phyloP scores from a whole-genome alignment of 2,113 vertebrate species.

The Cynopterus brachyotis region DNA sequence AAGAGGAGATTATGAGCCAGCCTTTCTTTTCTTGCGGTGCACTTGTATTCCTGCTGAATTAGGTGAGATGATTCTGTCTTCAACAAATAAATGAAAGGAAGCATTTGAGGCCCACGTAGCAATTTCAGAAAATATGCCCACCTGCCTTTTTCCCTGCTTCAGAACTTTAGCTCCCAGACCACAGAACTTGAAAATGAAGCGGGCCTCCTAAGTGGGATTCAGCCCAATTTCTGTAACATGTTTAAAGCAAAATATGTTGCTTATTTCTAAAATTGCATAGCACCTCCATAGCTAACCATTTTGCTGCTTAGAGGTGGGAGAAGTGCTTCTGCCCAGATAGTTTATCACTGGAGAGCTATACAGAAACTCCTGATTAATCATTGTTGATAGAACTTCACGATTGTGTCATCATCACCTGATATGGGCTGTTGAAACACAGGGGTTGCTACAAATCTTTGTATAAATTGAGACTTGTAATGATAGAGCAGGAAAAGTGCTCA shows the following conservation, averaged over 20 bases:
- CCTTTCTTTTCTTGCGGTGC: not conserved
- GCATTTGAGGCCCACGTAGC: not conserved
- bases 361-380: slow-evolving; percentile 31
- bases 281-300: not conserved
- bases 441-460: slow-evolving; percentile 10
- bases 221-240: not conserved
- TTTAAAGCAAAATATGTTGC: slow-evolving; percentile 1
- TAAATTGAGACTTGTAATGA: slow-evolving; percentile 7
- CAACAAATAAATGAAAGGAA: not conserved
- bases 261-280: slow-evolving; percentile 13
- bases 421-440: not conserved
- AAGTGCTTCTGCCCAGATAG: not conserved
- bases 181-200: slow-evolving; percentile 5
- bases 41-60: slow-evolving; percentile 45
- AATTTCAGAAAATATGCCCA: not conserved
- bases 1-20: not conserved
- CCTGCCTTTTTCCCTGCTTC: not conserved
- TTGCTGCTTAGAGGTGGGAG: not conserved
- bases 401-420: slow-evolving; percentile 5
- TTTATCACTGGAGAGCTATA: slow-evolving; percentile 9
- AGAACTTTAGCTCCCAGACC: slow-evolving; percentile 12
- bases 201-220: not conserved
- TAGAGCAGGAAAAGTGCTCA: not conserved
- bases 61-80: slow-evolving; percentile 21
- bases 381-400: not conserved